Base-by-base conservation (phyloP, 2,888 invertebrate species). In the Sinodicranocentrus sp. region DNA sequence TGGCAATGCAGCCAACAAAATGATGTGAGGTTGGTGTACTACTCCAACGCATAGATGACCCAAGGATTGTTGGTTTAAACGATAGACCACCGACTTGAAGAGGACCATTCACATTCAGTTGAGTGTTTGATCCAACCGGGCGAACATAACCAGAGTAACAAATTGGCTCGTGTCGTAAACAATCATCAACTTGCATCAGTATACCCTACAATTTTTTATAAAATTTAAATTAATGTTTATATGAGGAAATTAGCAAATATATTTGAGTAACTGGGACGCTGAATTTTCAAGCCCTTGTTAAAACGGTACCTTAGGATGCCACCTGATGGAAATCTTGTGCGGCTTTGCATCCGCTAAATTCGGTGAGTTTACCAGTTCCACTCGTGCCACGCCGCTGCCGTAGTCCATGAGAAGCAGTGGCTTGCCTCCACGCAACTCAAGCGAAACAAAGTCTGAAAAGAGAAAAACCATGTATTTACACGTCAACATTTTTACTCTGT, bases 1-100 rank as follows among this genome's bases (percentile, higher is more conserved):
- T 98, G 88, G 95, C 94, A 87, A 99, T 94, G 90, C 98, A 99
- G 2, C 99, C 99, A 61, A 93, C 92, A 90, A 97, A 97, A 82
- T 95, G 94, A 85, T 92, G 92, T 65, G 92, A 92, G 15, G 94
- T 94, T 0, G 96, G 96, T 5, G 92, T 54, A 44, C 25, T 70
- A 43, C 44, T 72, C 86, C 88, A 88, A 15, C 86, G 77, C 79
- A 88, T 87, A 21, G 39, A 52, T 0, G 68, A 44, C 67, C 79
- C 75, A 2, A 89, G 75, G 15, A 72, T 25, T 8, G 63, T 57
- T 1, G 86, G 85, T 54, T 88, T 84, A 57, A 89, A 86, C 3
- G 89, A 87, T 25, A 90, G 65, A 6, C 91, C 91, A 52, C 92
- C 93, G 54, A 99, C 90, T 91, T 98, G 98, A 19, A 98, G 92